A percentile compares a stretch with the other conserved stretches of the same genome.
phyloP scores from a whole-genome alignment of 2,888 invertebrate species.

The Psylliodes chrysocephalus region DNA sequence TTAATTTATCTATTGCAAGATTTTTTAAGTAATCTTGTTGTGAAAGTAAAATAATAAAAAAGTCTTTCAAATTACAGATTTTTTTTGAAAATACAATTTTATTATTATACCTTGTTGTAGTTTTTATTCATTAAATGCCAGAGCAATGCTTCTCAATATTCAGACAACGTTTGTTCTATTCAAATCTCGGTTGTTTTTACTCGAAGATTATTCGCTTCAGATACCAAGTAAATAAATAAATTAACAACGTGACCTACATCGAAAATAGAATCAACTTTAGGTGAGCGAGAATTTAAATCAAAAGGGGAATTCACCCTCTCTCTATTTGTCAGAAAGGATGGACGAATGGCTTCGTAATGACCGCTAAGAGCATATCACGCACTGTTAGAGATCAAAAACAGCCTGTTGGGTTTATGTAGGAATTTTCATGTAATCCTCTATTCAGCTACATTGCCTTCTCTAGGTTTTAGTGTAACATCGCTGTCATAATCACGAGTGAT shows the following conservation, averaged over 20 bases:
- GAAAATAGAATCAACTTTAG: background rate
- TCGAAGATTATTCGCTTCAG: too few species aligned
- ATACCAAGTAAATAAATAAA: background rate
- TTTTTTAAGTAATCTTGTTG: too few species aligned
- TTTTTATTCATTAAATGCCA: too few species aligned
- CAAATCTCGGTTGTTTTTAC: too few species aligned
- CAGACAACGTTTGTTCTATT: too few species aligned
- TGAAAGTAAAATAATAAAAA: too few species aligned
- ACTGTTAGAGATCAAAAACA: slow-evolving; percentile 18
- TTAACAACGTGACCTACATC: slow-evolving; percentile 1
- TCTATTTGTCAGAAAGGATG: slow-evolving; percentile 4
- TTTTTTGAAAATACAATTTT: too few species aligned
- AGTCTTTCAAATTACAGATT: too few species aligned
- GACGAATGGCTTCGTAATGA: slow-evolving; percentile 11
- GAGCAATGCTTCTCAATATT: too few species aligned
- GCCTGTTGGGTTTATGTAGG: slow-evolving; percentile 11
- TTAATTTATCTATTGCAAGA: too few species aligned
- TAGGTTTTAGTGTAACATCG: background rate
- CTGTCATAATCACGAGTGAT: too few species aligned
- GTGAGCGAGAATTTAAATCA: slow-evolving; percentile 7
- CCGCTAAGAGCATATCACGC: slow-evolving; percentile 24
- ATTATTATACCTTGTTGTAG: too few species aligned
- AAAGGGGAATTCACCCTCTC: slow-evolving; percentile 3
- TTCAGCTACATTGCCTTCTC: background rate
- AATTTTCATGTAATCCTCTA: background rate